Conservation (phyloP, 2,113 vertebrate genomes). For the human (Homo sapiens) region GRCh38 chr13:30656501-30657000, state of each 20-base stretch:
- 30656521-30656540: not conserved
- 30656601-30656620: not conserved
- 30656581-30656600: not conserved
- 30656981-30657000: not conserved
- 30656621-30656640: not conserved
- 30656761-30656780: not conserved
- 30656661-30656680: not conserved
- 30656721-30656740: not conserved
- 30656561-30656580: not conserved
- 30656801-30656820: not conserved
- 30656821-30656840: not conserved
- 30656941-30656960: not conserved
- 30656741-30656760: not conserved
- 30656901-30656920: not conserved
- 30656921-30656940: not conserved
- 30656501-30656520: not conserved
- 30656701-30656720: not conserved
- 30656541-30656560: not conserved
- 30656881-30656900: not conserved
- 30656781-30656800: not conserved
- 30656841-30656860: not conserved
- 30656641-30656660: not conserved
- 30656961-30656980: not conserved
- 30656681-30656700: not conserved
- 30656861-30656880: not conserved